Evolutionary conservation across 2,113 vertebrate species (phyloP).

Genomic region (Hystrix cristata): DNA sequence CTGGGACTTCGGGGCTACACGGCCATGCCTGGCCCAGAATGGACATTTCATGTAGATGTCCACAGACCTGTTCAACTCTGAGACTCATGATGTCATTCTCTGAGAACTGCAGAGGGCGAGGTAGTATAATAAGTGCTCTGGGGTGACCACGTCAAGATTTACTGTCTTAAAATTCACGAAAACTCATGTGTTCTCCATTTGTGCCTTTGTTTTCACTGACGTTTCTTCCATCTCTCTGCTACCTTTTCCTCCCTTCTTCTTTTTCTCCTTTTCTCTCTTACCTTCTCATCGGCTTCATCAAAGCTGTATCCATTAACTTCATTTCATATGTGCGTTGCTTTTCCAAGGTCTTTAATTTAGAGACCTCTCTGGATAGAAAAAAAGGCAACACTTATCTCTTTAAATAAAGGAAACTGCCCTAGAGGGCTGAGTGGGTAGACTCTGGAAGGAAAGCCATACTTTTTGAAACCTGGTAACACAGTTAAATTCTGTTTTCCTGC

Average conservation of each 20-base stretch:
- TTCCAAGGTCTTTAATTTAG: constrained; percentile 48
- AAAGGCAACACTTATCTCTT: constrained; percentile 30
- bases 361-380: background rate
- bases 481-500: constrained; percentile 45
- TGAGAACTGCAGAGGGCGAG: background rate
- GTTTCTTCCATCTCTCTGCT: background rate
- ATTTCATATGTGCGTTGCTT: background rate
- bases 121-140: background rate
- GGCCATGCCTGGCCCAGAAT: background rate
- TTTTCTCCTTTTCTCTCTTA: too few relatives aligned
- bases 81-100: background rate
- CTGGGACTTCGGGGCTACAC: background rate
- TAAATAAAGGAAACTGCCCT: constrained; percentile 68
- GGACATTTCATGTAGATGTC: background rate
- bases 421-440: constrained; percentile 55
- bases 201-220: background rate
- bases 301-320: background rate
- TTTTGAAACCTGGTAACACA: constrained; percentile 55
- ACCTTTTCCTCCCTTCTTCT: background rate
- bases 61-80: background rate
- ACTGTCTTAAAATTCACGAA: background rate
- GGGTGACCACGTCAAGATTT: background rate
- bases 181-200: background rate
- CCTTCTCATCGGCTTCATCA: background rate
- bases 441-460: constrained; percentile 34